Evolutionary conservation across 2,797 vertebrate genomes (phyloP).

Genomic region (Notamacropus eugenii): DNA sequence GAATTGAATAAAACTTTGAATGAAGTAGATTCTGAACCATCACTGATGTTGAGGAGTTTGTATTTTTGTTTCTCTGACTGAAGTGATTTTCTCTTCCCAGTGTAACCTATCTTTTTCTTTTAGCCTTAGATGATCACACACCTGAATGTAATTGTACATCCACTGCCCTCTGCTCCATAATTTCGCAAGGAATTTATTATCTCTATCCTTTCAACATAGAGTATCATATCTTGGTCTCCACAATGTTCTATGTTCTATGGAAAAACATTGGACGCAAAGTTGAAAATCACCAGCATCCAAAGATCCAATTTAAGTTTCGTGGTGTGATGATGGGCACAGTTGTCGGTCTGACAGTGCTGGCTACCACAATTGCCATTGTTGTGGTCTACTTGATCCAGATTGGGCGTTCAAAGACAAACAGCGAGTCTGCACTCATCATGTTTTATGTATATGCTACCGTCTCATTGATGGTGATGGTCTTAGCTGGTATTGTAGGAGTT

Average conservation of each 20-base stretch:
- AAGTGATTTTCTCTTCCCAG: neutral
- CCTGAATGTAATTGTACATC: slow-evolving; percentile 94
- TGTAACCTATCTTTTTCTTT: slow-evolving; percentile 60
- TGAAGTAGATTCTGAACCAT: neutral
- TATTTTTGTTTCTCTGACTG: neutral
- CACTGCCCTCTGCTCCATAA: slow-evolving; percentile 89
- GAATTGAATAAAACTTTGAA: neutral
- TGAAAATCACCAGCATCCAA: slow-evolving; percentile 86
- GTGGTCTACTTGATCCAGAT: slow-evolving; percentile 93
- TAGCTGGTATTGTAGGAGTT: slow-evolving; percentile 87
- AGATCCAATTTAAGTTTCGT: slow-evolving; percentile 85
- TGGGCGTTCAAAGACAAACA: slow-evolving; percentile 88
- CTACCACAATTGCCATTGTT: slow-evolving; percentile 92
- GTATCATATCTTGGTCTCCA: slow-evolving; percentile 97
- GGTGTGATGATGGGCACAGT: slow-evolving; percentile 89
- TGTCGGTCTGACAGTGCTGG: slow-evolving; percentile 90
- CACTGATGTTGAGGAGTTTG: neutral
- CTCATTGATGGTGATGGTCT: slow-evolving; percentile 92
- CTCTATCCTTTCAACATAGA: slow-evolving; percentile 98
- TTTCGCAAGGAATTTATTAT: slow-evolving; percentile 93
- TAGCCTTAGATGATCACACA: slow-evolving; percentile 87
- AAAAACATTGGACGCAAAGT: slow-evolving; percentile 95
- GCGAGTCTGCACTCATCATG: slow-evolving; percentile 91
- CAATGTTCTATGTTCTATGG: slow-evolving; percentile 96
- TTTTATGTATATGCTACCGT: slow-evolving; percentile 93